Evolutionary conservation across 2,888 invertebrate species (phyloP).

Genomic region (Oscheius sp.): DNA sequence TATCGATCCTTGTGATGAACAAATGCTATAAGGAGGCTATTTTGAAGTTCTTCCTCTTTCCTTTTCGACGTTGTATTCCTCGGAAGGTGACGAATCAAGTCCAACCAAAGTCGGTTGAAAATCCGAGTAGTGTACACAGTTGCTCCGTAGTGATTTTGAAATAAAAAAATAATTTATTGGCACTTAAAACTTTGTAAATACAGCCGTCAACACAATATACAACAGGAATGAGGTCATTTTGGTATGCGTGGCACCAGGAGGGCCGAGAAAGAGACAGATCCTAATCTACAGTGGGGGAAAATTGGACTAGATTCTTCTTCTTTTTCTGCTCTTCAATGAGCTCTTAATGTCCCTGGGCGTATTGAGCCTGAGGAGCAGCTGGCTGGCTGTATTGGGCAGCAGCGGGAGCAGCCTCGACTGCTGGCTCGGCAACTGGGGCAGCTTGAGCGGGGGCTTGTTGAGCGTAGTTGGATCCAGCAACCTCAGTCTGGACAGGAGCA

Average conservation of each 20-base stretch:
- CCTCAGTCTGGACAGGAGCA: background rate
- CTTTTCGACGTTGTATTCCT: background rate
- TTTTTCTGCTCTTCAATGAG: too few relatives aligned
- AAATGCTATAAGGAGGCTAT: too few relatives aligned
- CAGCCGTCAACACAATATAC: conserved; percentile 9
- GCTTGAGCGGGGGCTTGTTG: background rate
- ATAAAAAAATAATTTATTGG: conserved; percentile 17
- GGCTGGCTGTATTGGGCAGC: conserved; percentile 1
- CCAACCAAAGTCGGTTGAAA: background rate
- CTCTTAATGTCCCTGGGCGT: background rate
- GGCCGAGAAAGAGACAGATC: background rate
- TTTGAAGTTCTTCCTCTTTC: background rate
- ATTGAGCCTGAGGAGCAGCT: background rate
- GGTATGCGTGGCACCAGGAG: background rate
- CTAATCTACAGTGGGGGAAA: background rate
- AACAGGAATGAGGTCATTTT: conserved; percentile 3
- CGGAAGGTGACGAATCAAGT: background rate
- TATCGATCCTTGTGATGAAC: too few relatives aligned
- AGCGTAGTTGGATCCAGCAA: background rate
- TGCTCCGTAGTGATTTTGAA: too few relatives aligned
- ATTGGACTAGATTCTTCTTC: background rate
- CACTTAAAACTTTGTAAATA: background rate
- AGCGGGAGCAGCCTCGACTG: background rate
- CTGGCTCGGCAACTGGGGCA: background rate
- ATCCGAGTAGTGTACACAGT: too few relatives aligned